Base-by-base conservation (phyloP, 1,140 invertebrate genomes). In the Bombus confusus region DNA sequence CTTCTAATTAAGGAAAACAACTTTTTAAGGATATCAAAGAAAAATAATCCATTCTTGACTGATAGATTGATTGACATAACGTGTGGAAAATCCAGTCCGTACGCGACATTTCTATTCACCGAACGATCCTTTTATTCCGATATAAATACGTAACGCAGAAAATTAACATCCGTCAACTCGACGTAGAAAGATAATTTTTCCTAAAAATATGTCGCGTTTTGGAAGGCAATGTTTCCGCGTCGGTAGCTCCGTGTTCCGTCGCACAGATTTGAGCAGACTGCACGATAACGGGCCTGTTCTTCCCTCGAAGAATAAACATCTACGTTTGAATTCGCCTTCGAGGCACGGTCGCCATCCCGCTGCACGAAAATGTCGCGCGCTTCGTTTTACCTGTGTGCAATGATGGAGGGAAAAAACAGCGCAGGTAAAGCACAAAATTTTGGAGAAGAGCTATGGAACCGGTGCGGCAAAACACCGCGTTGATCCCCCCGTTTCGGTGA, bases 361-460 rank as follows among this genome's bases (percentile, higher is more conserved):
- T 80, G 74, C 80, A 71, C 74, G 85, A 69, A 88, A 89, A 88
- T 68, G 77, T 62, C 64, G 39, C 72, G 66, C 64, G 57, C 72
- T 31, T 10, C 74, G 73, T 69, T 88, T 76, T 81, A 74, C 15
- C 57, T 81, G 87, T 74, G 88, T 52, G 76, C 79, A 74, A 86
- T 78, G 84, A 88, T 80, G 59, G 59, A 28, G 47, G 18, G 73
- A 76, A 69, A 81, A 80, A 88, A 31, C 79, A 64, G 39, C 71
- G 43, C 68, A 89, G 84, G 83, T 88, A 88, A 89, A 89, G 88
- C 87, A 85, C 15, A 69, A 41, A 86, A 86, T 85, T 89, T 89
- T 83, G 69, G 81, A 28, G 34, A 64, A 43, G 31, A 73, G 43
- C 25, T 15, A 43, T n/a, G 47, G 68, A 64, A 37, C 80, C 57